These are phyloP conservation scores for Brienomyrus longianalis DNA, from an alignment of 2,113 vertebrate genomes.

Conservation along the genomic window DNA sequence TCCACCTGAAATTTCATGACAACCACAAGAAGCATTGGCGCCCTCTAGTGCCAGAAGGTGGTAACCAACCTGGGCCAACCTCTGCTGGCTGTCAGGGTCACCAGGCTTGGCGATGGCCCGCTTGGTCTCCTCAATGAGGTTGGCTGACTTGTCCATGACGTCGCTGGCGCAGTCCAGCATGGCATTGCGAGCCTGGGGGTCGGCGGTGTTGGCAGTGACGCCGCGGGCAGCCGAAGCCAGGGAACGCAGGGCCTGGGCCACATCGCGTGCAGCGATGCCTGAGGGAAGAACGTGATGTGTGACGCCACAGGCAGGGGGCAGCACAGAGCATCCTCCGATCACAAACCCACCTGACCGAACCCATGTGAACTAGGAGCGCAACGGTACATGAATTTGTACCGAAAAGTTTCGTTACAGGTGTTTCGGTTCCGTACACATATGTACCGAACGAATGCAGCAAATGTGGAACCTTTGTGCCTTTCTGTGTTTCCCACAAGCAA, in stretches of 20 bases:
- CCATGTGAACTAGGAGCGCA: neutral
- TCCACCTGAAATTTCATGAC: neutral
- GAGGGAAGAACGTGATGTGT: neutral
- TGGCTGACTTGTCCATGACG: slow-evolving; percentile 89
- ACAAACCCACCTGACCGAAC: neutral
- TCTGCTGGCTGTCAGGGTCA: slow-evolving; percentile 87
- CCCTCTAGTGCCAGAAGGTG: neutral
- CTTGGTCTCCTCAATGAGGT: slow-evolving; percentile 88
- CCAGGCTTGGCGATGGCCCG: slow-evolving; percentile 80
- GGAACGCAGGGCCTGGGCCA: slow-evolving; percentile 81
- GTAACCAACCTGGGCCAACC: slow-evolving; percentile 78
- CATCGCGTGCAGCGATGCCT: slow-evolving; percentile 91
- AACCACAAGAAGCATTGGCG: neutral
- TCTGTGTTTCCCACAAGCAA: too few relatives aligned
- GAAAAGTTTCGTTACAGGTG: too few relatives aligned
- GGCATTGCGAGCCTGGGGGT: slow-evolving; percentile 67
- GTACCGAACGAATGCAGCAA: too few relatives aligned
- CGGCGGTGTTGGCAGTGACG: slow-evolving; percentile 73
- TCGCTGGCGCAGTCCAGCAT: slow-evolving; percentile 82
- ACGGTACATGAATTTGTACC: too few relatives aligned
- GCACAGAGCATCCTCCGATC: neutral
- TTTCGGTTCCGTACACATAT: too few relatives aligned
- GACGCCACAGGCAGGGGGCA: neutral
- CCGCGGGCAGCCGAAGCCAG: slow-evolving; percentile 82
- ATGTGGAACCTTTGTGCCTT: too few relatives aligned